phyloP scores from a whole-genome alignment of 2,797 vertebrate species.

The Eptatretus atami region DNA sequence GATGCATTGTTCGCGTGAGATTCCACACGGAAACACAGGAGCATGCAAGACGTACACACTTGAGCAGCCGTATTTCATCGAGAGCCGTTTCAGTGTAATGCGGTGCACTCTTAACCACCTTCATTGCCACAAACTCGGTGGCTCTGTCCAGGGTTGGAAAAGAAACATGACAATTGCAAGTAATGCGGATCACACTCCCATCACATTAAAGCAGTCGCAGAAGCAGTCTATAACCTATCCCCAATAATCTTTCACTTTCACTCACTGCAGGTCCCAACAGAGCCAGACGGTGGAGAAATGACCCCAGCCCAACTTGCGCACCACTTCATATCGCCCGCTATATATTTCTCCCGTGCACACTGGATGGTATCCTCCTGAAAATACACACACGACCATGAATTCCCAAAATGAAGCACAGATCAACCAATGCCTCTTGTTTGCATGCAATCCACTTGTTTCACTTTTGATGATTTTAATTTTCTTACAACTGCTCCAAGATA shows the following conservation, averaged over 20 bases:
- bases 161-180: background rate
- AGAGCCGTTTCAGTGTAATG: constrained; percentile 67
- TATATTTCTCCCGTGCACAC: constrained; percentile 57
- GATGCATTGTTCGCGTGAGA: no score
- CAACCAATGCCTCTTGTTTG: no score
- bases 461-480: no score
- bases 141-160: constrained; percentile 16
- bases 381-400: no score
- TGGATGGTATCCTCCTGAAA: constrained; percentile 49
- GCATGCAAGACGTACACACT: constrained; percentile 30
- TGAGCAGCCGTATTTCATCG: constrained; percentile 60
- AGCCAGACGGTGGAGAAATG: constrained; percentile 82
- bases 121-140: constrained; percentile 58
- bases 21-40: no score
- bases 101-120: constrained; percentile 60
- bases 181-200: no score
- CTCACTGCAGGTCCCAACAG: constrained; percentile 76
- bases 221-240: background rate
- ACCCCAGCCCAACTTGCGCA: constrained; percentile 63
- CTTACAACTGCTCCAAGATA: no score
- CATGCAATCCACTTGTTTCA: no score
- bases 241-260: background rate
- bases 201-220: no score
- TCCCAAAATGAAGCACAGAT: no score
- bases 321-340: constrained; percentile 53